Conservation (phyloP, 2,113 vertebrate species). For the Mungos mungo region DNA sequence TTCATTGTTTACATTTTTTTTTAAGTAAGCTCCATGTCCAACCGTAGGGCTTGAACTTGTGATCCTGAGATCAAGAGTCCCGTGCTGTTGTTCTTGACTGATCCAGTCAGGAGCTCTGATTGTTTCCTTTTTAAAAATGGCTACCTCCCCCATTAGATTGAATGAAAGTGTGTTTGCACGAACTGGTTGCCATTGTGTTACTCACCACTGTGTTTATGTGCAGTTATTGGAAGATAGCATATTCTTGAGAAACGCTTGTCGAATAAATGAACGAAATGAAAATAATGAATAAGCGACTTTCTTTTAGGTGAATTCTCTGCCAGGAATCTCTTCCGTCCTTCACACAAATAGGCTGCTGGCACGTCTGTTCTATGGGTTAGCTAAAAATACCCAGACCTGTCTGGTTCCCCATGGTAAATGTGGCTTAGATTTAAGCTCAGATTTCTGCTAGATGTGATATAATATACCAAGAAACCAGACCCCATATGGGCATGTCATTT, state of each 20-base stretch:
- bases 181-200: not conserved
- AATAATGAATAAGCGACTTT: not conserved
- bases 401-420: not conserved
- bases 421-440: not conserved
- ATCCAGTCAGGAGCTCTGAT: not conserved
- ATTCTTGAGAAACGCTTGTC: not conserved
- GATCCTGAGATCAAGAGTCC: not conserved
- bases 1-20: not conserved
- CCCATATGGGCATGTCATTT: not conserved
- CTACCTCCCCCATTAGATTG: not conserved
- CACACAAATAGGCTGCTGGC: not conserved
- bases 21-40: not conserved
- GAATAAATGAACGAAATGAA: not conserved
- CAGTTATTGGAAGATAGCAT: not conserved
- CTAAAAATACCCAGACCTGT: constrained; percentile 18
- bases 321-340: constrained; percentile 34
- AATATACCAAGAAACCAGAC: not conserved
- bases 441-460: not conserved
- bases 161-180: not conserved
- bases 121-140: not conserved
- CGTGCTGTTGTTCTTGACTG: fast-evolving
- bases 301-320: not conserved
- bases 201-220: not conserved
- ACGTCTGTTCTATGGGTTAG: not conserved
- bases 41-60: not conserved